phyloP scores from a whole-genome alignment of 2,113 vertebrate genomes.

The Festucalex cinctus region DNA sequence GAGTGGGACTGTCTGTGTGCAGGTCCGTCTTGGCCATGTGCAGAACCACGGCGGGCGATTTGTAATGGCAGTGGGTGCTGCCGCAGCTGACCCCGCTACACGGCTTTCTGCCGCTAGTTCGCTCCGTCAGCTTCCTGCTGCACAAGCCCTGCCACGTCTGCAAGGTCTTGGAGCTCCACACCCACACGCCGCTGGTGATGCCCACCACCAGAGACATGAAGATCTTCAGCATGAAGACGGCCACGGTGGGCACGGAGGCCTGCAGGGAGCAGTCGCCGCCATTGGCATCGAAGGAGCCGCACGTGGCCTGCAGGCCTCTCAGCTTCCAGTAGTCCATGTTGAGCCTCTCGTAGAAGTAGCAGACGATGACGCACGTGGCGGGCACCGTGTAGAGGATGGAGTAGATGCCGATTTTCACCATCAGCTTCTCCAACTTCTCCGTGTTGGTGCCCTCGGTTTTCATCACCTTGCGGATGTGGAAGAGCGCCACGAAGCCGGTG shows the following conservation, averaged over 20 bases:
- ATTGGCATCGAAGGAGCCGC: slow-evolving; percentile 71
- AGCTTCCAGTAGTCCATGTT: slow-evolving; percentile 94
- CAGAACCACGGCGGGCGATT: slow-evolving; percentile 84
- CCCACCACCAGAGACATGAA: slow-evolving; percentile 98
- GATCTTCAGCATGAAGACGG: slow-evolving; percentile 98
- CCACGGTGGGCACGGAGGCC: slow-evolving; percentile 88
- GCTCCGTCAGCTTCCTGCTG: slow-evolving; percentile 83
- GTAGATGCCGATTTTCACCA: slow-evolving; percentile 97
- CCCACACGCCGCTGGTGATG: slow-evolving; percentile 98
- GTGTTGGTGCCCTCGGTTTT: slow-evolving; percentile 96
- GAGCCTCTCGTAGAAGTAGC: slow-evolving; percentile 94
- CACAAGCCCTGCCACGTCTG: slow-evolving; percentile 97
- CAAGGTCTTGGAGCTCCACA: slow-evolving; percentile 99
- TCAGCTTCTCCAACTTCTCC: slow-evolving; percentile 96
- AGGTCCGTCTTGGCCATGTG: slow-evolving; percentile 92
- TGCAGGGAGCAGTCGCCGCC: slow-evolving; percentile 83
- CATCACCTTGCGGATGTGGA: slow-evolving; percentile 97
- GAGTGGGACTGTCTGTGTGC: slow-evolving; percentile 88
- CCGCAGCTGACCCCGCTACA: slow-evolving; percentile 82
- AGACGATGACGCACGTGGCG: slow-evolving; percentile 94
- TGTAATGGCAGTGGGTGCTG: slow-evolving; percentile 88
- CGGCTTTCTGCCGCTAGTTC: slow-evolving; percentile 84
- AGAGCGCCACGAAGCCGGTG: slow-evolving; percentile 93
- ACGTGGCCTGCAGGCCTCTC: slow-evolving; percentile 79
- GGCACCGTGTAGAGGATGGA: slow-evolving; percentile 97